Evolutionary conservation across 2,113 vertebrate species (phyloP).

Genomic region (Epinephelus fuscoguttatus): DNA sequence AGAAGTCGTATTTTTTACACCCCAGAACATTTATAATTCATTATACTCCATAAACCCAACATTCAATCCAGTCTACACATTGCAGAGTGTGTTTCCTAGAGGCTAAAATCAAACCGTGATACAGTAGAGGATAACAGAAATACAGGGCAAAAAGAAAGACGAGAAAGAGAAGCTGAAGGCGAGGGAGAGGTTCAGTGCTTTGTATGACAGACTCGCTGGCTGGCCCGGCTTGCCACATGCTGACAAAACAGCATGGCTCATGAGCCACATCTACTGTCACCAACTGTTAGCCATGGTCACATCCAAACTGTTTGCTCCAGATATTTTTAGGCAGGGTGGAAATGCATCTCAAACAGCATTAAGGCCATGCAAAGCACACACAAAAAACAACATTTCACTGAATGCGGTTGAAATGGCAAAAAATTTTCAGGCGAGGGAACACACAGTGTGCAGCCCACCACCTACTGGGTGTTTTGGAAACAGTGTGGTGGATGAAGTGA

Average conservation of each 20-base stretch:
- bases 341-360: constrained; percentile 49
- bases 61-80: neutral
- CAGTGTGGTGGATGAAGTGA: constrained; percentile 9
- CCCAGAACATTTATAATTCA: constrained; percentile 49
- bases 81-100: constrained; percentile 10
- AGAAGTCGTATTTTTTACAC: constrained; percentile 28
- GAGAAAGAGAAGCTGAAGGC: constrained; percentile 6
- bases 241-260: constrained; percentile 73
- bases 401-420: constrained; percentile 22
- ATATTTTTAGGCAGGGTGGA: constrained; percentile 68
- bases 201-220: constrained; percentile 60
- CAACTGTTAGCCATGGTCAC: constrained; percentile 72
- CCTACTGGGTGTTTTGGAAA: constrained; percentile 40
- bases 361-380: neutral
- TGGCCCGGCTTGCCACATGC: constrained; percentile 60
- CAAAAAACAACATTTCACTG: constrained; percentile 8
- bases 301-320: constrained; percentile 62
- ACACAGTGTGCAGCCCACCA: neutral
- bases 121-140: neutral
- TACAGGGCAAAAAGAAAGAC: neutral
- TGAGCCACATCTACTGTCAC: constrained; percentile 72
- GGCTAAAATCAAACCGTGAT: neutral
- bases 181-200: constrained; percentile 49
- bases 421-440: neutral
- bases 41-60: constrained; percentile 16